A percentile compares a stretch with the other conserved stretches of the same genome.
Conservation (phyloP, 2,888 invertebrate species). For the Drosophila macrospina region DNA sequence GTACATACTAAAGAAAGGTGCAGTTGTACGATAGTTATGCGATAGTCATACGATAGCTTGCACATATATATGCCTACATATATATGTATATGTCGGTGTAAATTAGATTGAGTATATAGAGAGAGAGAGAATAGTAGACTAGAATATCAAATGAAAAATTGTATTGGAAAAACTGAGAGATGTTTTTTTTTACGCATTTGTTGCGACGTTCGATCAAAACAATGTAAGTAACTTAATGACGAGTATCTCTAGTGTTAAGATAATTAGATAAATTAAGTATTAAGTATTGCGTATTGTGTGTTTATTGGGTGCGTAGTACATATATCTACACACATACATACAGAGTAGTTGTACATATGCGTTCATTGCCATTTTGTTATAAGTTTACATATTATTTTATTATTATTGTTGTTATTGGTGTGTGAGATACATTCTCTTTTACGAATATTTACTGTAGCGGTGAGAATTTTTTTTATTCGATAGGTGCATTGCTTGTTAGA, state of each 20-base stretch:
- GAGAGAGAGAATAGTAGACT: slow-evolving; percentile 5
- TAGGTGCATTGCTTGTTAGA: slow-evolving; percentile 66
- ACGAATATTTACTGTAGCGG: slow-evolving; percentile 70
- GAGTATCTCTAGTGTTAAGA: slow-evolving; percentile 29
- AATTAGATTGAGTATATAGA: slow-evolving; percentile 7
- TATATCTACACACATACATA: slow-evolving; percentile 50
- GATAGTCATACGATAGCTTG: slow-evolving; percentile 24
- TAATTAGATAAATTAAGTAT: slow-evolving; percentile 13
- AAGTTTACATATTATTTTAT: neutral
- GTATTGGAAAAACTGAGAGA: slow-evolving; percentile 9
- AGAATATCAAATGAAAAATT: slow-evolving; percentile 25
- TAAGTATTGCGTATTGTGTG: slow-evolving; percentile 42
- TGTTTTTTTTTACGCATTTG: slow-evolving; percentile 8
- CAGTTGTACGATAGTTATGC: slow-evolving; percentile 54
- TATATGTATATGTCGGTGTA: slow-evolving; percentile 26
- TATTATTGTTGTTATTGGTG: slow-evolving; percentile 42
- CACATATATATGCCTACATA: slow-evolving; percentile 26
- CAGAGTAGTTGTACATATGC: slow-evolving; percentile 49
- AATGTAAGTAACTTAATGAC: slow-evolving; percentile 15
- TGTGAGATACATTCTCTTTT: slow-evolving; percentile 67
- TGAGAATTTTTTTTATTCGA: slow-evolving; percentile 59
- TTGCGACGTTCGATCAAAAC: slow-evolving; percentile 26
- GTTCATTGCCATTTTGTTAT: slow-evolving; percentile 40
- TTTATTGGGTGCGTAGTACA: slow-evolving; percentile 54
- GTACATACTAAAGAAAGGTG: slow-evolving; percentile 75